phyloP scores from a whole-genome alignment of 2,888 invertebrate species.

The Melangyna quadrimaculata region DNA sequence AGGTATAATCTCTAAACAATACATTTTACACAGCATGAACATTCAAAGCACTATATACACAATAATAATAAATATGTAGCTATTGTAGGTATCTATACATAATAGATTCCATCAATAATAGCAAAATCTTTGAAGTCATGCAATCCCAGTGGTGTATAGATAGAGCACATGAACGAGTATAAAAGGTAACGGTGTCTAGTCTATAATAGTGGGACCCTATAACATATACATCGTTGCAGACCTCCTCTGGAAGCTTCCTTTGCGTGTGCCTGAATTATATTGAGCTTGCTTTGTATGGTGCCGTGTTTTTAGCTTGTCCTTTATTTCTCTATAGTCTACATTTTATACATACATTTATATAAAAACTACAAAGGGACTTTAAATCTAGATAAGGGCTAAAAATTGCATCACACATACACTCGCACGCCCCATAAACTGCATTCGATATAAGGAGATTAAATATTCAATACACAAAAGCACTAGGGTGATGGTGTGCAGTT shows the following conservation, averaged over 20 bases:
- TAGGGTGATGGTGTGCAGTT: conserved; percentile 12
- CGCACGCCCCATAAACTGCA: conserved; percentile 41
- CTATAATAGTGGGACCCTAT: neutral
- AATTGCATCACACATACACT: conserved; percentile 61
- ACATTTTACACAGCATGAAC: conserved; percentile 63
- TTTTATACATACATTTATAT: conserved; percentile 4
- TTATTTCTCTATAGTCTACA: conserved; percentile 1
- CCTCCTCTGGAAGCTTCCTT: conserved; percentile 28
- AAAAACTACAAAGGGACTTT: conserved; percentile 52
- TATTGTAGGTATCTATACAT: conserved; percentile 25
- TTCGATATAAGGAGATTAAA: conserved; percentile 60
- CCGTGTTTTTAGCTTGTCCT: neutral
- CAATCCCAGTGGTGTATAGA: conserved; percentile 46
- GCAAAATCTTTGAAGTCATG: conserved; percentile 66
- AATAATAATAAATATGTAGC: conserved; percentile 11
- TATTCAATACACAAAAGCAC: conserved; percentile 50
- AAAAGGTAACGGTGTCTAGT: neutral
- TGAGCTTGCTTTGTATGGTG: conserved; percentile 41
- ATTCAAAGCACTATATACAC: conserved; percentile 54
- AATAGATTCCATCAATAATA: conserved; percentile 59
- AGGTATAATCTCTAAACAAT: conserved; percentile 67
- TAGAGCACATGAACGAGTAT: neutral
- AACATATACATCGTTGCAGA: neutral
- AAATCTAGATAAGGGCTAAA: conserved; percentile 64
- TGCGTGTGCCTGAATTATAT: conserved; percentile 23